phyloP scores from a whole-genome alignment of 2,113 vertebrate species.

The Protobothrops mucrosquamatus region DNA sequence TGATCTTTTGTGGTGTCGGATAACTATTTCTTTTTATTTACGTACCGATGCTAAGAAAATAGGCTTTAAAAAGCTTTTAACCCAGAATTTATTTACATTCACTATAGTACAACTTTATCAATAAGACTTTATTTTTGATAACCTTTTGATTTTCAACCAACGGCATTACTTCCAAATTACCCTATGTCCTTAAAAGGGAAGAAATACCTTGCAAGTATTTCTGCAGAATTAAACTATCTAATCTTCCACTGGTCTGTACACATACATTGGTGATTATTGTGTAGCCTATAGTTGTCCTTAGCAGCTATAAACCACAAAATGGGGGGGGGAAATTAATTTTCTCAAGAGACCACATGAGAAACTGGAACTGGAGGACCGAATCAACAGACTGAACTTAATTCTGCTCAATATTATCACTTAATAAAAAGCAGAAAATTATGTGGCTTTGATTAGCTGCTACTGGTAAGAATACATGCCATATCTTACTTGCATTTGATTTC shows the following conservation, averaged over 20 bases:
- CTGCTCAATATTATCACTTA: neutral
- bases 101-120: conserved; percentile 2
- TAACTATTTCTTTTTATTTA: neutral
- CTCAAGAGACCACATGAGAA: neutral
- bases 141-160: neutral
- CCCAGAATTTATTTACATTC: conserved; percentile 21
- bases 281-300: neutral
- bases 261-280: neutral
- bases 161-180: neutral
- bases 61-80: neutral
- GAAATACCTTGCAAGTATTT: neutral
- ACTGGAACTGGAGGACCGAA: neutral
- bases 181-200: neutral
- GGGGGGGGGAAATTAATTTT: neutral
- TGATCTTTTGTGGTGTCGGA: neutral
- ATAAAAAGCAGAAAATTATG: neutral
- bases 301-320: neutral
- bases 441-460: neutral
- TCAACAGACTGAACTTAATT: neutral
- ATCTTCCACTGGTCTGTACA: neutral
- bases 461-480: neutral
- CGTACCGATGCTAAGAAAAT: neutral
- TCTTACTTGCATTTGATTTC: neutral
- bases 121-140: neutral
- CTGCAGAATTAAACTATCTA: neutral